Conservation (phyloP, 2,113 vertebrate species). For the Oryzias javanicus region DNA sequence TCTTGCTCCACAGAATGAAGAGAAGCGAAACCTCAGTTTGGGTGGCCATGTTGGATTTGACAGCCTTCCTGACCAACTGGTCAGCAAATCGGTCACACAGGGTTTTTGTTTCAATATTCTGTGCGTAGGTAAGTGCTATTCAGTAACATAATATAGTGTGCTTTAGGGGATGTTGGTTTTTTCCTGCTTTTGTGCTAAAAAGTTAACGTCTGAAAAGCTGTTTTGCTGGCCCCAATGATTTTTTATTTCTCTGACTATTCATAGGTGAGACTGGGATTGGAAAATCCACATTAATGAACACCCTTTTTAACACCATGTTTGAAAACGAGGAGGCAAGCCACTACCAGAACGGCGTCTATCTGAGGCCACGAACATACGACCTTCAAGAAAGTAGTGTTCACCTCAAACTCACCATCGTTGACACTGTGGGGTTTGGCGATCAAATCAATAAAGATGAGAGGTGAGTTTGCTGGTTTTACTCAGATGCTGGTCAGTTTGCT, state of each 20-base stretch:
- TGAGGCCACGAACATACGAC: conserved; percentile 91
- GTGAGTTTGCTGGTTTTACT: conserved; percentile 61
- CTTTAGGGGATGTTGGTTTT: background rate
- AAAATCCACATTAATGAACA: conserved; percentile 97
- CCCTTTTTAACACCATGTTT: conserved; percentile 96
- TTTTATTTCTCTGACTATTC: background rate
- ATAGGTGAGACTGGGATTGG: conserved; percentile 96
- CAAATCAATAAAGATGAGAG: conserved; percentile 99
- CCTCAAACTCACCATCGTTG: conserved; percentile 93
- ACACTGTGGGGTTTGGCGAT: conserved; percentile 95
- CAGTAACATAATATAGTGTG: conserved; percentile 13
- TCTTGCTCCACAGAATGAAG: conserved; percentile 81
- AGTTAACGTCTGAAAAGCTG: background rate
- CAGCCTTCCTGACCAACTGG: conserved; percentile 95
- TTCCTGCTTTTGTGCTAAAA: background rate
- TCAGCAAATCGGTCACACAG: conserved; percentile 97
- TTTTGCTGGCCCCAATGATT: background rate
- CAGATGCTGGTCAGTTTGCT: conserved; percentile 13
- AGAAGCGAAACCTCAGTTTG: conserved; percentile 87
- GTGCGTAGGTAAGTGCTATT: conserved; percentile 91
- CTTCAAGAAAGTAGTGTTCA: conserved; percentile 95
- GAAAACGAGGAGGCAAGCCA: conserved; percentile 96
- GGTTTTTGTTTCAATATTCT: conserved; percentile 99
- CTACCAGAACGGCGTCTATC: conserved; percentile 86
- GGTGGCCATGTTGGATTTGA: conserved; percentile 97